A percentile compares a stretch with the other conserved stretches of the same genome.
Conservation (phyloP, 2,113 vertebrate genomes). For the Serilophus lunatus region DNA sequence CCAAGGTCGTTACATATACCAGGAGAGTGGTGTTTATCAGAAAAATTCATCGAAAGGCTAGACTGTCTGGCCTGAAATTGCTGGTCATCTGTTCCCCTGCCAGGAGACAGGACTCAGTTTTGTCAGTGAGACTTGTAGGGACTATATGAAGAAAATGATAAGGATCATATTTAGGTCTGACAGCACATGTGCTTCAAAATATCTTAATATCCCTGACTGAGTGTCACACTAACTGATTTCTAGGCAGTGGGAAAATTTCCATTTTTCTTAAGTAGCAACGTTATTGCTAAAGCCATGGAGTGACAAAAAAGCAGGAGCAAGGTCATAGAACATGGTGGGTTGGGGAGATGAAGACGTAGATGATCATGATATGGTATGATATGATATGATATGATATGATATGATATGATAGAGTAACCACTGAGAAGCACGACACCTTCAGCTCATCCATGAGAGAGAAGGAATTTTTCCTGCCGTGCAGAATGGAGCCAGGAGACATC, state of each 20-base stretch:
- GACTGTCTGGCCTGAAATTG: background rate
- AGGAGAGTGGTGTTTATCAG: background rate
- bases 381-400: too few species aligned
- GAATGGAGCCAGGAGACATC: background rate
- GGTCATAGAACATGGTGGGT: background rate
- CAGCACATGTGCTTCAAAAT: background rate
- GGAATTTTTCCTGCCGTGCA: background rate
- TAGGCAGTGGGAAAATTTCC: background rate
- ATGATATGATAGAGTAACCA: accelerated
- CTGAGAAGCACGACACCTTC: background rate
- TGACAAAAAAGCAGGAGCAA: background rate
- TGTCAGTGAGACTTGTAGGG: background rate
- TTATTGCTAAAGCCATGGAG: background rate
- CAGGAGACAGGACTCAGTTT: background rate
- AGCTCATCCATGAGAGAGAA: accelerated
- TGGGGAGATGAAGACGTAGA: too few species aligned
- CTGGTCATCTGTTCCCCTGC: background rate
- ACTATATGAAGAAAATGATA: accelerated
- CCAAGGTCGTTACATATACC: background rate
- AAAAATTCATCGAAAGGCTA: background rate
- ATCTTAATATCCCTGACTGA: background rate
- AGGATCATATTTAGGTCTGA: background rate
- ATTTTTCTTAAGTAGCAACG: background rate
- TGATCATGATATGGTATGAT: too few species aligned
- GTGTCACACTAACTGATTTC: background rate